A percentile compares a stretch with the other conserved stretches of the same genome.
These are phyloP conservation scores for Zaprionus obscuricornis DNA, from an alignment of 2,888 invertebrate species.

Conservation along the genomic window DNA sequence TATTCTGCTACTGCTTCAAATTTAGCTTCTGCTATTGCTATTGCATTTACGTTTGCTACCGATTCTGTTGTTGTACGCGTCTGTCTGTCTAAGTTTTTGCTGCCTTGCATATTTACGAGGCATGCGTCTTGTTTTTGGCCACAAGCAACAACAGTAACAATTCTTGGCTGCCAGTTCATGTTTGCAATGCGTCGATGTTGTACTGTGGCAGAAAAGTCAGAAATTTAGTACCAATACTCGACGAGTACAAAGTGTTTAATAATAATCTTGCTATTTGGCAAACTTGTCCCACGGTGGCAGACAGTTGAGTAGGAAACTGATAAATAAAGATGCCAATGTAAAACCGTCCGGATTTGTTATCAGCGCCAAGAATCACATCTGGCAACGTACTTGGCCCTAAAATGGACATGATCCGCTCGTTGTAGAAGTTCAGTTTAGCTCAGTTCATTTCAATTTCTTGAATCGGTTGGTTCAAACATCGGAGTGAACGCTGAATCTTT, in stretches of 20 bases:
- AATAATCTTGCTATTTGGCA: not conserved
- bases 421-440: conserved; percentile 46
- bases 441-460: conserved; percentile 66
- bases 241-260: too few relatives aligned
- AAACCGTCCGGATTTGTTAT: conserved; percentile 59
- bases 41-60: not conserved
- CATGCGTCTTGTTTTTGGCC: conserved; percentile 67
- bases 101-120: conserved; percentile 76
- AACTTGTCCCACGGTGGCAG: conserved; percentile 47
- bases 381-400: conserved; percentile 78
- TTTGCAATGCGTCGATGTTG: conserved; percentile 54
- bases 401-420: conserved; percentile 43
- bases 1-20: too few relatives aligned
- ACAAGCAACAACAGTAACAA: conserved; percentile 42
- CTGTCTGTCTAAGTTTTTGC: conserved; percentile 72
- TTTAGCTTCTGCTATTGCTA: conserved; percentile 5
- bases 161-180: conserved; percentile 67
- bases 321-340: conserved; percentile 70
- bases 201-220: too few relatives aligned
- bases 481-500: conserved; percentile 25
- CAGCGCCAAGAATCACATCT: conserved; percentile 62
- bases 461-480: conserved; percentile 45
- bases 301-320: conserved; percentile 71
- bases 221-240: too few relatives aligned
- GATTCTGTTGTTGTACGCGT: conserved; percentile 51